Evolutionary conservation across 2,888 invertebrate species (phyloP), one percentile per base, ranked within the genome.

Genomic region (Alcis repandata): DNA sequence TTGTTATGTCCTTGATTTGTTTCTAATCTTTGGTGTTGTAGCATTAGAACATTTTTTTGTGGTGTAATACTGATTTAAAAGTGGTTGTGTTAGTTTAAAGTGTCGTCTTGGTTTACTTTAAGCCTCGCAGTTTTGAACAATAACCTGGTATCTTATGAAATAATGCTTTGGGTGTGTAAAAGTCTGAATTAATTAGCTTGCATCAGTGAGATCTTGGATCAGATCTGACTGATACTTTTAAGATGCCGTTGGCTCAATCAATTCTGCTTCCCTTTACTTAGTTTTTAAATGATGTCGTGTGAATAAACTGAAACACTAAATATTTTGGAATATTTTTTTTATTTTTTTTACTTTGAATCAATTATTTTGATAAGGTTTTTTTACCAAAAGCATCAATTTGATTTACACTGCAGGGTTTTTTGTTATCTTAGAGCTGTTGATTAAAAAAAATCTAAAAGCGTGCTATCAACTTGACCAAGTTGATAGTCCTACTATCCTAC

Each of bases 21-120:
- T 72, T 67, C 63, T 78, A 71, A 72, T 71, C 67, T 69, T 77
- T 74, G 71, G 63, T 79, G 73, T 77, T 77, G 75, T 79, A 72
- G 65, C 72, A 64, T 73, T 77, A 71, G 73, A 73, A 73, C 6
- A 40, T 52, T 36, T 2, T 33, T 48, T 27, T 48, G 53, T 59
- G 17, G 2, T 45, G 7, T 46, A 13, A 17, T 43, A 13, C 27
- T 56, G 19, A 32, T 33, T 56, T 41, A 38, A 36, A 51, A 9
- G 20, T 53, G 27, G 27, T 27, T 4, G 3, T 27, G 27, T 53
- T 40, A 10, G 22, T 53, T 51, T 51, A 13, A 51, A 19, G 36
- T 51, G 33, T 36, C 36, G 9, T 51, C 19, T 33, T 49, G 17
- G 33, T 49, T 49, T 11, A 15, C 13, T 33, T 51, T 51, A 7